Evolutionary conservation across 2,888 invertebrate species (phyloP), one percentile per base, ranked within the genome.

Genomic region (Ornithoptera priamus): DNA sequence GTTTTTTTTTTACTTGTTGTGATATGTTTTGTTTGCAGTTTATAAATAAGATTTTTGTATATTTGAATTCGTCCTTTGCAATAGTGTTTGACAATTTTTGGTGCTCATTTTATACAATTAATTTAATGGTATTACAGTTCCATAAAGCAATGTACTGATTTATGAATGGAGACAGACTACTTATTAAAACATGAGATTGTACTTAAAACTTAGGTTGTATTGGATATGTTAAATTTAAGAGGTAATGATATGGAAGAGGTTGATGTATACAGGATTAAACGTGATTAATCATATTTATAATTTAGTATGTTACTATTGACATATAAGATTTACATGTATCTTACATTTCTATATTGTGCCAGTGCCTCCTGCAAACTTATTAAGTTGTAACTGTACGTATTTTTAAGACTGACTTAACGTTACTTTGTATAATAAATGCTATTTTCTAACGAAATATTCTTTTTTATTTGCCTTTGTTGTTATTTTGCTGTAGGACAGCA

Each of bases 391-490:
- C 80, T 81, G 82, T 83, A 86, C 81, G 82, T 89, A 88, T 82
- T 87, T 84, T 88, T 92, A 92, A 92, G 92, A 92, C 91, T 92
- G 91, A 92, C 84, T 81, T 87, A 77, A 85, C 87, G 86, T 83
- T 85, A 78, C 84, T 84, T 86, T 75, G 66, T 75, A 78, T 71
- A 74, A 66, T 65, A 59, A 42, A 65, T 59, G 50, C 63, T 68
- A 66, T 72, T 72, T 70, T 64, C 39, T 69, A 66, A 68, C 67
- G 1, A 30, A 39, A 46, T 30, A 30, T 1, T 46, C 62, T 36
- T 65, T 56, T 58, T 57, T 61, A 18, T 20, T 62, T 46, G 15
- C 46, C 42, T n/a, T 61, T 8, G 4, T 61, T 61, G 5, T 46
- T 46, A 46, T 46, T 46, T 15, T 46, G 1, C 46, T 46, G 12